Evolutionary conservation across 2,888 invertebrate species (phyloP).

Genomic region (Orthosia incerta): DNA sequence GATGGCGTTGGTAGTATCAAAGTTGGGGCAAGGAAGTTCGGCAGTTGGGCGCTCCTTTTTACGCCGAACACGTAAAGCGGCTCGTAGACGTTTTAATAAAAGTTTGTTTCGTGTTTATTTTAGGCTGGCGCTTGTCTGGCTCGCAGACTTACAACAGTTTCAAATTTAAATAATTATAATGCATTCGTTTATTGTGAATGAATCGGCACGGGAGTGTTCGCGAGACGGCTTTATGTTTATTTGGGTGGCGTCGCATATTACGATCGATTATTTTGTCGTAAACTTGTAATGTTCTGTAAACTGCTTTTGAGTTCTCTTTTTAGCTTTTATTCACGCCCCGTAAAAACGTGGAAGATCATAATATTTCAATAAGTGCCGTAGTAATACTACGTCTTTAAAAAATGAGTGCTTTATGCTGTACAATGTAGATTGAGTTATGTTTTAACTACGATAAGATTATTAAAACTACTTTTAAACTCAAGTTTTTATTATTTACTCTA

Average conservation of each 20-base stretch:
- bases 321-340: conserved; percentile 48
- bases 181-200: conserved; percentile 70
- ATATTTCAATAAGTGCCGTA: conserved; percentile 51
- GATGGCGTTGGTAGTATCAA: conserved; percentile 80
- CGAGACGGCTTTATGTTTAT: conserved; percentile 61
- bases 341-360: conserved; percentile 44
- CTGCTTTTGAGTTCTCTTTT: conserved; percentile 52
- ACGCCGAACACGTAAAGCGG: conserved; percentile 75
- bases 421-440: conserved; percentile 3
- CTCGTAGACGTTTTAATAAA: conserved; percentile 80
- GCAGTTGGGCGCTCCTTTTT: conserved; percentile 67
- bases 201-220: conserved; percentile 55
- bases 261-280: conserved; percentile 65
- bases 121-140: conserved; percentile 76
- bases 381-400: conserved; percentile 20
- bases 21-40: conserved; percentile 34
- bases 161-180: conserved; percentile 79
- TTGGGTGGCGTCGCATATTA: conserved; percentile 63
- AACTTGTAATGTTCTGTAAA: conserved; percentile 61
- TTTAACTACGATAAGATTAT: conserved; percentile 10
- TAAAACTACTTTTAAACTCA: conserved; percentile 3
- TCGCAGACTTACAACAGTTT: conserved; percentile 71
- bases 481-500: background rate
- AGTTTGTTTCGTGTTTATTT: conserved; percentile 84
- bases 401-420: background rate